Conservation (phyloP, 2,888 invertebrate species). For the Stenodema calcarata region DNA sequence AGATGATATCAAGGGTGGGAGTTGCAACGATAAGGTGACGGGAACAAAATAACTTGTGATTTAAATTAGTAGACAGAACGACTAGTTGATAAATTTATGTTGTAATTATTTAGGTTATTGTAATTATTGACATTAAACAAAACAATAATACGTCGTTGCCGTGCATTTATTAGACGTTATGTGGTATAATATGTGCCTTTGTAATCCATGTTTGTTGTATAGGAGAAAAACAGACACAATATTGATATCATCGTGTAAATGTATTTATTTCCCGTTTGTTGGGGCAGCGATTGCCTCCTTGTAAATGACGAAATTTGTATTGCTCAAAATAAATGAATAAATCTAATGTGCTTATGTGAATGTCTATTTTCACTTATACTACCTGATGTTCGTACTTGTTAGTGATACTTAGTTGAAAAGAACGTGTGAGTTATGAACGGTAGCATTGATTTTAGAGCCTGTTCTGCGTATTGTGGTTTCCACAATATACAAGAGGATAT, state of each 20-base stretch:
- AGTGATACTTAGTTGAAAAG: no score
- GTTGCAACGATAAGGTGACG: neutral
- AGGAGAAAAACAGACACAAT: neutral
- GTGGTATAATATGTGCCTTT: neutral
- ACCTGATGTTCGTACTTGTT: no score
- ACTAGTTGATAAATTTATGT: neutral
- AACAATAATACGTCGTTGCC: neutral
- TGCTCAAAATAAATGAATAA: neutral
- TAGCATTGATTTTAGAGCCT: no score
- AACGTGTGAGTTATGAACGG: no score
- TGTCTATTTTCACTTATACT: no score
- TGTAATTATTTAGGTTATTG: neutral
- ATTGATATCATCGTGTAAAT: neutral
- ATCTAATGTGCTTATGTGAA: no score
- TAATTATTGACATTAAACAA: neutral
- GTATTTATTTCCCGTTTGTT: neutral
- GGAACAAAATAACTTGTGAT: neutral
- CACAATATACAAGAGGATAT: no score
- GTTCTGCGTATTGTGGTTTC: no score
- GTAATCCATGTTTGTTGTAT: neutral
- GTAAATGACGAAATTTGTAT: neutral
- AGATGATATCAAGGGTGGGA: neutral
- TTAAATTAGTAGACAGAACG: neutral
- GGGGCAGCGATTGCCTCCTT: neutral
- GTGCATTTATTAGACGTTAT: neutral